Evolutionary conservation across 2,113 vertebrate species (phyloP).

Genomic region (Myocastor coypus): DNA sequence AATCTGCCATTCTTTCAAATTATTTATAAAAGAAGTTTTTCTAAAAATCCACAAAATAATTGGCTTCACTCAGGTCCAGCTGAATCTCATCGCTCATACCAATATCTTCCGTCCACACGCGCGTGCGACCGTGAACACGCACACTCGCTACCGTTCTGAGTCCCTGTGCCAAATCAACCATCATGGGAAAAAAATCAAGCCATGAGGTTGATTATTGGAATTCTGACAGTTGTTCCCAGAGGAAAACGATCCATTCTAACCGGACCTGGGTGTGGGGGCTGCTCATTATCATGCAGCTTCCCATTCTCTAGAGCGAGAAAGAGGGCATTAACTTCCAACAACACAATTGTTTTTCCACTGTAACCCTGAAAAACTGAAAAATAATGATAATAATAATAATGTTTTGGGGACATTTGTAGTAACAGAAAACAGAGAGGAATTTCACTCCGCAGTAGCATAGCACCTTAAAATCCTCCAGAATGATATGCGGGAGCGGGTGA

Average conservation of each 20-base stretch:
- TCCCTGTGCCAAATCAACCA: conserved; percentile 38
- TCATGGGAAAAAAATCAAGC: not conserved
- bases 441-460: not conserved
- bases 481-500: not conserved
- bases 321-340: conserved; percentile 67
- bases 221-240: not conserved
- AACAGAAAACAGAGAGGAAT: conserved; percentile 9
- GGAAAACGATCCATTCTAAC: conserved; percentile 41
- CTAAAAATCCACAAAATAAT: conserved; percentile 21
- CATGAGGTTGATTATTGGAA: conserved; percentile 46
- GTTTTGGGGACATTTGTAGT: not conserved
- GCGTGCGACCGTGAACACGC: not conserved
- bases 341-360: conserved; percentile 5
- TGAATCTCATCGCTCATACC: conserved; percentile 39
- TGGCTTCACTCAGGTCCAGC: conserved; percentile 41
- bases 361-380: not conserved
- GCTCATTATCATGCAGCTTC: conserved; percentile 2
- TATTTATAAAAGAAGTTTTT: conserved; percentile 12
- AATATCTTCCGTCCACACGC: not conserved
- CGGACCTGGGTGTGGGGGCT: not conserved
- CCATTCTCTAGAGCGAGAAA: not conserved
- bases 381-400: not conserved
- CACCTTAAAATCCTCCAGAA: not conserved
- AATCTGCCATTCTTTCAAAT: not conserved
- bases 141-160: not conserved